These are phyloP conservation scores for Eubasilissa regina DNA, from an alignment of 1,140 invertebrate genomes.

Conservation along the genomic window DNA sequence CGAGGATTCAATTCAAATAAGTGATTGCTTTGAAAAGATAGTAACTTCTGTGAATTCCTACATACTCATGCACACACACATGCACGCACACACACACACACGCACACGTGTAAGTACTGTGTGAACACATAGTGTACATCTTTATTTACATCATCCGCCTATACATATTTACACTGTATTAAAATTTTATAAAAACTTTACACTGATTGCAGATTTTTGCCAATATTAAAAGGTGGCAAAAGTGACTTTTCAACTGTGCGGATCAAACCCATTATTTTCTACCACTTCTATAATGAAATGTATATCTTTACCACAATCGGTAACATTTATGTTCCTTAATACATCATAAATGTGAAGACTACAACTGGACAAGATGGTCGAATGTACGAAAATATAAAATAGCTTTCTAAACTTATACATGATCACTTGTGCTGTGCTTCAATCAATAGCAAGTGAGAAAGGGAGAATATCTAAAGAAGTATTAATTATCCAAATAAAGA, in stretches of 20 bases:
- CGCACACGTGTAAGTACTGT: slow-evolving; percentile 48
- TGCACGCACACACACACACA: slow-evolving; percentile 4
- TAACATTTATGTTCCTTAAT: slow-evolving; percentile 29
- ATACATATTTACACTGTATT: slow-evolving; percentile 58
- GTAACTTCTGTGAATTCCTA: neutral
- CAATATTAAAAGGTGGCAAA: slow-evolving; percentile 34
- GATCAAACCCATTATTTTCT: slow-evolving; percentile 35
- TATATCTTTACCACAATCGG: slow-evolving; percentile 24
- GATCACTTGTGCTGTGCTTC: slow-evolving; percentile 25
- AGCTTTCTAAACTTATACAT: slow-evolving; percentile 33
- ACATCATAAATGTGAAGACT: slow-evolving; percentile 36
- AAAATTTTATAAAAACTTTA: slow-evolving; percentile 51
- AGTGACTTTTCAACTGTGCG: slow-evolving; percentile 36
- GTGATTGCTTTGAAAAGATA: neutral
- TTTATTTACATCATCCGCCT: slow-evolving; percentile 56
- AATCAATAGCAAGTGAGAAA: slow-evolving; percentile 25
- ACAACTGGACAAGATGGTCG: slow-evolving; percentile 41
- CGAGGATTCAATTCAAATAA: neutral
- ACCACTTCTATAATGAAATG: slow-evolving; percentile 39
- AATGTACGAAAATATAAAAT: slow-evolving; percentile 44
- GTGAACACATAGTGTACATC: slow-evolving; percentile 54
- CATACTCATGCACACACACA: neutral
- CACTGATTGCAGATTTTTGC: slow-evolving; percentile 42
- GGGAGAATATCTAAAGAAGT: too few species aligned
- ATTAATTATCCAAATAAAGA: too few species aligned